Evolutionary conservation across 1,140 invertebrate species (phyloP).

Genomic region (Anoplolepis gracilipes): DNA sequence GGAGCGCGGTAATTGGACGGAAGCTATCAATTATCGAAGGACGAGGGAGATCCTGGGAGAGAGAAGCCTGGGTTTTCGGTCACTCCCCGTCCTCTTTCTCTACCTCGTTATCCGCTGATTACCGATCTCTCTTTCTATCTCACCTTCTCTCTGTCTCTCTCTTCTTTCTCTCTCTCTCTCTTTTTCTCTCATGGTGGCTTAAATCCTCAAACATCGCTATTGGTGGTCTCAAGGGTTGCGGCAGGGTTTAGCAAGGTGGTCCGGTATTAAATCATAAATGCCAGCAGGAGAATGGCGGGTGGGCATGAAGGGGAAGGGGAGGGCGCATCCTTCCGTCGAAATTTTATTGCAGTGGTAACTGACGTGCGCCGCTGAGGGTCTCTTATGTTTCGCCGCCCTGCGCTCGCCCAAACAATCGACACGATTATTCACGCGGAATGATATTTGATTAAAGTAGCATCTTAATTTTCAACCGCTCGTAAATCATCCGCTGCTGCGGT

Average conservation of each 20-base stretch:
- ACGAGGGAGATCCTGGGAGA: conserved; percentile 60
- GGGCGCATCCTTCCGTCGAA: conserved; percentile 48
- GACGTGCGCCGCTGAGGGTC: conserved; percentile 52
- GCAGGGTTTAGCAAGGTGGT: conserved; percentile 67
- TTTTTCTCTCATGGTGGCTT: conserved; percentile 51
- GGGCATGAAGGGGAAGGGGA: background rate
- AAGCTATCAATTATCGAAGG: conserved; percentile 75
- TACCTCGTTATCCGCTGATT: conserved; percentile 67
- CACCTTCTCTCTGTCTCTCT: background rate
- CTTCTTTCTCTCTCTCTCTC: conserved; percentile 25
- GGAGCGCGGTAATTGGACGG: conserved; percentile 76
- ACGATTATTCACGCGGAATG: conserved; percentile 58
- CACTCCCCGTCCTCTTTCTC: conserved; percentile 42
- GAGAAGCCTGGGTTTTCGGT: conserved; percentile 55
- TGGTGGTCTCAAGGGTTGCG: conserved; percentile 65
- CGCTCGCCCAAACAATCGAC: conserved; percentile 35
- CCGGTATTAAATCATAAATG: conserved; percentile 67
- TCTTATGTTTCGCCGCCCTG: conserved; percentile 49
- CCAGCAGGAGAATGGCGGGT: conserved; percentile 16
- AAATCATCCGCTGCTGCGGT: conserved; percentile 31
- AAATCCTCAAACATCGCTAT: conserved; percentile 58
- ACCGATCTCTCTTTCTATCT: conserved; percentile 27
- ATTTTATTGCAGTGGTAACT: conserved; percentile 58
- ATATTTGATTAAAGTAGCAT: conserved; percentile 60
- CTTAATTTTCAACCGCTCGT: conserved; percentile 55